phyloP scores from a whole-genome alignment of 53 echinoderm and acorn worm species.

The Luidia sarsii region DNA sequence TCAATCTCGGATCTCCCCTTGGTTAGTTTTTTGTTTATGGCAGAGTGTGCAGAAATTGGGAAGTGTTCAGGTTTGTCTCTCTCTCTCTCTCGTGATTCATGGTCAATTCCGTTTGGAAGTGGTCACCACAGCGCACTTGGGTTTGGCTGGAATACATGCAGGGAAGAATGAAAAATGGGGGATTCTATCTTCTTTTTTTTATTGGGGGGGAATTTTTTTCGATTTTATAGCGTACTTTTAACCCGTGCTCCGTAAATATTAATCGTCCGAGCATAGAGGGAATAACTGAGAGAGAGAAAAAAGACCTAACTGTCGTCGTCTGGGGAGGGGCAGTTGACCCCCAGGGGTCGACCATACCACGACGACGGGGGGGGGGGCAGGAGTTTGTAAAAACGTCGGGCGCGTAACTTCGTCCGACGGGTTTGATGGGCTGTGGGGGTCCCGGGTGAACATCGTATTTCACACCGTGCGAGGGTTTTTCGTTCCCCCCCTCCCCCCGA shows the following conservation, averaged over 20 bases:
- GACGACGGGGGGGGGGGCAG: background rate
- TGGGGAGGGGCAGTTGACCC: background rate
- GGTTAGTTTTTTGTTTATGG: no score
- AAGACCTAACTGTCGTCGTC: conserved; percentile 7
- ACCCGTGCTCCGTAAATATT: conserved; percentile 9
- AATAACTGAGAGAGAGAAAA: background rate
- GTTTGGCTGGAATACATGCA: no score
- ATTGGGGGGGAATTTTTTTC: no score
- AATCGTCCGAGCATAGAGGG: background rate
- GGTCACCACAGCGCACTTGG: no score
- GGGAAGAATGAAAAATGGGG: no score
- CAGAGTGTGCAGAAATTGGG: no score
- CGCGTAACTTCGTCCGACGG: conserved; percentile 10
- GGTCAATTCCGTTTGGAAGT: no score
- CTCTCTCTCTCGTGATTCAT: no score
- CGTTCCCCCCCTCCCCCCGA: no score
- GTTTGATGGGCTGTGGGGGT: conserved; percentile 20
- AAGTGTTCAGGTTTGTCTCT: no score
- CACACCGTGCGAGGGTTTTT: conserved; percentile 7
- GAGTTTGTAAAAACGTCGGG: background rate
- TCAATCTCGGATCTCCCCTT: no score
- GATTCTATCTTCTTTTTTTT: no score
- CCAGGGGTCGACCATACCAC: background rate
- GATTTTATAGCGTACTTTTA: conserved; percentile 5
- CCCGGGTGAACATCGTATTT: conserved; percentile 41